Percentiles rank a stretch among this genome's conserved stretches.
Evolutionary conservation across 1,140 invertebrate species (phyloP).

Genomic region (Drosophila pruinosa): DNA sequence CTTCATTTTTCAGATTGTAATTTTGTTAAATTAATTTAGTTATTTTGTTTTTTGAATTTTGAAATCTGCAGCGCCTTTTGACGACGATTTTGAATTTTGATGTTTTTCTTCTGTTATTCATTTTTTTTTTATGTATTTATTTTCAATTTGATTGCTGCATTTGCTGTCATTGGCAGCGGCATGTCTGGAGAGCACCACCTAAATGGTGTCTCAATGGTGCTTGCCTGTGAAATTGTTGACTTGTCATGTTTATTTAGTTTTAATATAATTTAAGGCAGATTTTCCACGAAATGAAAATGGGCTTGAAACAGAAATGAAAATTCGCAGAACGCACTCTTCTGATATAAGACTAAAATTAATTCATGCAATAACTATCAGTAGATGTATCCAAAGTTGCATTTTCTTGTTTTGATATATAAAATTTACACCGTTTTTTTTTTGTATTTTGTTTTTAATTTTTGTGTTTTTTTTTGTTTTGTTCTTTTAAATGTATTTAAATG

Average conservation of each 20-base stretch:
- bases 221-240: constrained; percentile 52
- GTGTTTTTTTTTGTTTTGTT: constrained; percentile 49
- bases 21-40: constrained; percentile 54
- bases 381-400: constrained; percentile 65
- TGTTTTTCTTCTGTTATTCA: constrained; percentile 34
- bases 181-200: neutral
- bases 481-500: constrained; percentile 74
- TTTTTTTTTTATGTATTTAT: constrained; percentile 44
- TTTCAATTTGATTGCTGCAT: constrained; percentile 37
- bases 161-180: constrained; percentile 6
- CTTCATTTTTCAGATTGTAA: constrained; percentile 35
- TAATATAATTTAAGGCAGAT: constrained; percentile 86
- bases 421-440: constrained; percentile 52
- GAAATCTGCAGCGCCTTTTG: constrained; percentile 58
- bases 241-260: constrained; percentile 56
- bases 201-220: neutral
- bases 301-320: constrained; percentile 38
- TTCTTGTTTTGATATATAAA: constrained; percentile 45
- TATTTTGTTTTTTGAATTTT: constrained; percentile 67
- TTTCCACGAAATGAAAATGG: constrained; percentile 86
- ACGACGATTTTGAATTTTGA: constrained; percentile 72
- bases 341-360: constrained; percentile 44
- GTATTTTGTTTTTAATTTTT: constrained; percentile 45
- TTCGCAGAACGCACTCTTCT: constrained; percentile 31
- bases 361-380: constrained; percentile 64